Conservation (phyloP, 2,888 invertebrate species). For the Hydroisotoma schaefferi region DNA sequence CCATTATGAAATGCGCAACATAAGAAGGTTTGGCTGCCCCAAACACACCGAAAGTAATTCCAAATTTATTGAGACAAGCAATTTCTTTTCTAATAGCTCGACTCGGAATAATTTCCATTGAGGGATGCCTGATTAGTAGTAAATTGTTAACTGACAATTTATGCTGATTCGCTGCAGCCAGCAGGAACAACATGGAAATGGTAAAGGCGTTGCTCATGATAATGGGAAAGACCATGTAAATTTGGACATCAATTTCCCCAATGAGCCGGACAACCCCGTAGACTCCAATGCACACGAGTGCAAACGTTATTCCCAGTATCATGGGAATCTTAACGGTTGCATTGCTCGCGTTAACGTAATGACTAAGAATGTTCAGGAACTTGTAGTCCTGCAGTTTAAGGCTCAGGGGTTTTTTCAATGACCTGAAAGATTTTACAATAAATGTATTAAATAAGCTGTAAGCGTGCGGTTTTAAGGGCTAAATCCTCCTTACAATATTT, state of each 20-base stretch:
- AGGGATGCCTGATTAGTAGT: background rate
- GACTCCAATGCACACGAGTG: background rate
- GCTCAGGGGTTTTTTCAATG: background rate
- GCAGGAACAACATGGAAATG: background rate
- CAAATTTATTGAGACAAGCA: background rate
- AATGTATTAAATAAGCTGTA: background rate
- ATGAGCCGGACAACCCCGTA: background rate
- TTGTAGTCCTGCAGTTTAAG: background rate
- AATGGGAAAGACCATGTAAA: background rate
- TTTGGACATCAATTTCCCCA: background rate
- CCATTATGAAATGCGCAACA: background rate
- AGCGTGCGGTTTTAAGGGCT: too few relatives aligned
- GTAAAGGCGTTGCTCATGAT: background rate
- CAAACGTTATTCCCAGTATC: background rate
- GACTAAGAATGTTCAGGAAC: background rate
- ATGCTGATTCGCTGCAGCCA: background rate
- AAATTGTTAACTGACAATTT: background rate
- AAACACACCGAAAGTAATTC: background rate
- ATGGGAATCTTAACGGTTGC: background rate
- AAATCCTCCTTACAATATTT: background rate
- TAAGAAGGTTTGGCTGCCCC: background rate
- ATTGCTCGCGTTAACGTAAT: background rate
- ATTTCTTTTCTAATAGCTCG: background rate
- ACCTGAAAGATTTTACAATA: background rate
- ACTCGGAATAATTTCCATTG: background rate